Evolutionary conservation across 2,113 vertebrate species (phyloP).

Genomic region (Oceanites oceanicus): DNA sequence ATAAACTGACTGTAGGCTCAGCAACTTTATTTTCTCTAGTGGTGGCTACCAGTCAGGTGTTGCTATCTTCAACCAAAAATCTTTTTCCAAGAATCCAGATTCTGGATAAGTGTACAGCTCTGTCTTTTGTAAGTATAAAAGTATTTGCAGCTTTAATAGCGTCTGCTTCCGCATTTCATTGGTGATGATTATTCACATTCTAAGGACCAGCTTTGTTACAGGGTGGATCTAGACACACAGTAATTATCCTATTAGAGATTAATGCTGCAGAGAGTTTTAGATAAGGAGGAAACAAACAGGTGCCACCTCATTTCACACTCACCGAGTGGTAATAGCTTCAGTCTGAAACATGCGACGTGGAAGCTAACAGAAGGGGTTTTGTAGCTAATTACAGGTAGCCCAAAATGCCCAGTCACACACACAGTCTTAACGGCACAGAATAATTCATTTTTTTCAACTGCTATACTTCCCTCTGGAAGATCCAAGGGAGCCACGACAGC

Average conservation of each 20-base stretch:
- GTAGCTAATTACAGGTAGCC: background rate
- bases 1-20: background rate
- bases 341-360: background rate
- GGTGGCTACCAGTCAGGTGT: background rate
- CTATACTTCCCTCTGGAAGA: background rate
- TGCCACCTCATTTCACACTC: background rate
- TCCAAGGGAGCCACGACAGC: background rate
- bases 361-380: background rate
- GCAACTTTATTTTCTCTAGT: background rate
- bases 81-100: background rate
- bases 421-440: background rate
- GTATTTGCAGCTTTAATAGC: background rate
- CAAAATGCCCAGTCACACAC: background rate
- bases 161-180: background rate
- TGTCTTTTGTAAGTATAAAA: background rate
- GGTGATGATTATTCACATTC: background rate
- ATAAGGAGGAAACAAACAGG: background rate
- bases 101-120: background rate
- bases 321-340: background rate
- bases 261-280: background rate
- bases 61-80: background rate
- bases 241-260: background rate
- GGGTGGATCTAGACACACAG: background rate
- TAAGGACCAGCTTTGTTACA: background rate
- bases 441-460: background rate